A percentile compares a stretch with the other conserved stretches of the same genome.
Conservation (phyloP, 2,888 invertebrate species). For the Agrilus cyanescens region DNA sequence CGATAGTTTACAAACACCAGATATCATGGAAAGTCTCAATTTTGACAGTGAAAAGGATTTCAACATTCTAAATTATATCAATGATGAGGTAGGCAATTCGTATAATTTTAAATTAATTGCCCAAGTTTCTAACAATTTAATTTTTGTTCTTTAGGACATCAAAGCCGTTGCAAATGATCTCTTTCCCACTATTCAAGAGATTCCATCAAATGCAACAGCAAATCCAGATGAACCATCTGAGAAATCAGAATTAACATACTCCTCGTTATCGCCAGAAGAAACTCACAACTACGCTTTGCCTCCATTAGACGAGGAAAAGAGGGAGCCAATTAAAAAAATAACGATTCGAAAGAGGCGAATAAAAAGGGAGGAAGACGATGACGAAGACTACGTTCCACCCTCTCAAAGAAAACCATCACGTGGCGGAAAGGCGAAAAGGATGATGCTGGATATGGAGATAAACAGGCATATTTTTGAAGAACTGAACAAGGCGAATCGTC, state of each 20-base stretch:
- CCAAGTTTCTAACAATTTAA: no score
- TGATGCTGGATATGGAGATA: conserved; percentile 9
- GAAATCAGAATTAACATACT: no score
- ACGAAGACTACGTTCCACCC: conserved; percentile 29
- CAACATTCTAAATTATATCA: conserved; percentile 30
- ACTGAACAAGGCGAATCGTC: conserved; percentile 18
- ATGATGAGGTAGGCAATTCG: conserved; percentile 22
- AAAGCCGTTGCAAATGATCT: conserved; percentile 2
- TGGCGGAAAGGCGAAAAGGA: conserved; percentile 7
- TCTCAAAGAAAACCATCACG: conserved; percentile 7
- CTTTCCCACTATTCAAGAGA: neutral
- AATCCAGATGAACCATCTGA: no score
- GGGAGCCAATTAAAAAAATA: no score
- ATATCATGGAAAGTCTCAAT: conserved; percentile 33
- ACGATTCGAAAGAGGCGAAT: conserved; percentile 9
- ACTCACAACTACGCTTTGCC: no score
- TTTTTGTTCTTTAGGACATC: conserved; percentile 8
- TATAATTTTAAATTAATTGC: neutral
- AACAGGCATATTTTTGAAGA: conserved; percentile 23
- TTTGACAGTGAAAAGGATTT: conserved; percentile 25
- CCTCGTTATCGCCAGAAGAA: no score
- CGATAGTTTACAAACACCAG: conserved; percentile 31
- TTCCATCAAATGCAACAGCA: no score
- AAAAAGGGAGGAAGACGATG: conserved; percentile 21
- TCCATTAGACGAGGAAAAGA: no score